Evolutionary conservation across 2,888 invertebrate genomes (phyloP).

Genomic region (Hirtodrosophila confusa): DNA sequence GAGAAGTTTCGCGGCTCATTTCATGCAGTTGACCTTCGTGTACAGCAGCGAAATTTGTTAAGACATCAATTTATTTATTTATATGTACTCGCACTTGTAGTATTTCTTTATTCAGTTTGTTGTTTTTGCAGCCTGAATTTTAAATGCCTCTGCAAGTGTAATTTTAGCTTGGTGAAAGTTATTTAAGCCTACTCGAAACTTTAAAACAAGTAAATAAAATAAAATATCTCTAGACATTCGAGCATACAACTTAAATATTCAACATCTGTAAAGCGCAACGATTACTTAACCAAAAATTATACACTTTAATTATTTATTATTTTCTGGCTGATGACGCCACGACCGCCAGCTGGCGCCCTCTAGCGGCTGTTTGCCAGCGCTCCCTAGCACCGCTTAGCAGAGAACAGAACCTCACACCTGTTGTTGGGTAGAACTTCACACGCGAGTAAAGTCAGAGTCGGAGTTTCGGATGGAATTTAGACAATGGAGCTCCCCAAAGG

Average conservation of each 20-base stretch:
- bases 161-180: constrained; percentile 57
- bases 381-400: constrained; percentile 17
- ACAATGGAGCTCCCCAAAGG: too few relatives aligned
- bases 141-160: constrained; percentile 32
- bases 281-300: constrained; percentile 1
- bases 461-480: too few relatives aligned
- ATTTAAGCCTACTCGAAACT: constrained; percentile 45
- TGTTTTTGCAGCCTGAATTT: constrained; percentile 36
- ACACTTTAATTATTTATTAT: background rate
- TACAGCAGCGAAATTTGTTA: constrained; percentile 62
- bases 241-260: constrained; percentile 7
- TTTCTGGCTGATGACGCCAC: background rate
- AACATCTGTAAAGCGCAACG: constrained; percentile 6
- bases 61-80: constrained; percentile 16
- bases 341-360: constrained; percentile 16
- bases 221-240: background rate
- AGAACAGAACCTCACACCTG: constrained; percentile 48
- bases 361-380: constrained; percentile 5
- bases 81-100: background rate
- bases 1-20: constrained; percentile 58
- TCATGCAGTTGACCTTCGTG: constrained; percentile 69
- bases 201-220: constrained; percentile 23
- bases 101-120: too few relatives aligned
- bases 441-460: too few relatives aligned
- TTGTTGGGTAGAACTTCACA: background rate